Percentiles rank a stretch among this genome's conserved stretches.
Evolutionary conservation across 30 jellyfish, hydroid and myxozoan species (phyloP).

Genomic region (Sanderia malayensis): DNA sequence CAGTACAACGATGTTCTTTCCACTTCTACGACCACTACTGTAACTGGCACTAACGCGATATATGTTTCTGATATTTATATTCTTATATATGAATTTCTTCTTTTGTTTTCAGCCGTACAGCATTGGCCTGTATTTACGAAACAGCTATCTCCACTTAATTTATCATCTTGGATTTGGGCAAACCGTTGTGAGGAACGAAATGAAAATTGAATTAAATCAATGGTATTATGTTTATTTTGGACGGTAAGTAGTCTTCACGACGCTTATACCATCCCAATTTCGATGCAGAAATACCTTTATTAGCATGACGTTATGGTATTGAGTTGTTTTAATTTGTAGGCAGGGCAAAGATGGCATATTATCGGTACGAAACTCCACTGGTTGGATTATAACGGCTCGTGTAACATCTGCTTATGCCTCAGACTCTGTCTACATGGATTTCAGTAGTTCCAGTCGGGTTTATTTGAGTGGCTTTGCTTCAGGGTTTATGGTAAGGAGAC

Average conservation of each 20-base stretch:
- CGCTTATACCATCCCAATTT: no score
- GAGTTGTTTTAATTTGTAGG: slow-evolving; percentile 3
- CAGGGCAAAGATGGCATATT: slow-evolving; percentile 53
- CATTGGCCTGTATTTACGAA: slow-evolving; percentile 77
- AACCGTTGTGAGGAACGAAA: slow-evolving; percentile 36
- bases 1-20: no score
- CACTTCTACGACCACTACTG: no score
- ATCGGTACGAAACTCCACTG: slow-evolving; percentile 32
- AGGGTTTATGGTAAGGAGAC: slow-evolving; percentile 77
- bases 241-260: slow-evolving; percentile 44
- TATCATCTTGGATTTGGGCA: slow-evolving; percentile 77
- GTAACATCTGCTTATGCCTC: slow-evolving; percentile 35
- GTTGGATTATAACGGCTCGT: slow-evolving; percentile 21
- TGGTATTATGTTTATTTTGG: slow-evolving; percentile 73
- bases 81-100: no score
- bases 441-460: slow-evolving; percentile 61
- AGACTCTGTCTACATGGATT: slow-evolving; percentile 56
- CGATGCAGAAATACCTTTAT: no score
- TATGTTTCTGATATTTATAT: no score
- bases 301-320: no score
- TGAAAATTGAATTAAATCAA: slow-evolving; percentile 37
- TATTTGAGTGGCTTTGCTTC: slow-evolving; percentile 81
- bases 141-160: slow-evolving; percentile 54
- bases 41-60: no score
- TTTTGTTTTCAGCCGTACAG: slow-evolving; percentile 56